These are phyloP conservation scores for Agapornis roseicollis DNA, from an alignment of 2,113 vertebrate species.

Conservation along the genomic window DNA sequence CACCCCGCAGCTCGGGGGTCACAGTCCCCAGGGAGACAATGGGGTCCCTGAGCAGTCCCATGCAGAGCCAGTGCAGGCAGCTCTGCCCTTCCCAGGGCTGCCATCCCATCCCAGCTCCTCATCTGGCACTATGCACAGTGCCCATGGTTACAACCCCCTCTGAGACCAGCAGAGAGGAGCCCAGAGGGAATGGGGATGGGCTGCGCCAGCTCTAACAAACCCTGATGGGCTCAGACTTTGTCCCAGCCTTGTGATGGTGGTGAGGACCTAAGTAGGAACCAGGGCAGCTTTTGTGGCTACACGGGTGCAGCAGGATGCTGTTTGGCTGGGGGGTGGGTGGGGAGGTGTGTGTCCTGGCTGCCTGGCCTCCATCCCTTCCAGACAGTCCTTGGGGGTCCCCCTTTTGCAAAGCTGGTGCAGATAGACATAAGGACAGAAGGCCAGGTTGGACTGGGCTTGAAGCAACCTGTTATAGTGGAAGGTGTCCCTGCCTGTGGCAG, in stretches of 20 bases:
- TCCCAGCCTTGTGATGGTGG: accelerated
- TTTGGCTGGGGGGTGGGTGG: neutral
- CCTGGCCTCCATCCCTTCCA: neutral
- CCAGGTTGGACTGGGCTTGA: neutral
- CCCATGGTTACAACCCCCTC: neutral
- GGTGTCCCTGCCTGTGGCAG: neutral
- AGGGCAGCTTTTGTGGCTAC: neutral
- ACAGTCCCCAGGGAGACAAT: accelerated
- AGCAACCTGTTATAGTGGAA: neutral
- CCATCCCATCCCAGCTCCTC: neutral
- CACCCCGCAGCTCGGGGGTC: neutral
- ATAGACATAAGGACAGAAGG: neutral
- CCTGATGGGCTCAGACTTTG: neutral
- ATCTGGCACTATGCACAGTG: accelerated
- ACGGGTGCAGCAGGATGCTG: neutral
- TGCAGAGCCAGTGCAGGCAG: neutral
- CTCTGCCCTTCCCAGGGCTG: neutral
- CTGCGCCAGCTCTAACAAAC: accelerated
- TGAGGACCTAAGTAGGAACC: neutral
- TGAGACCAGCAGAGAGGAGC: neutral
- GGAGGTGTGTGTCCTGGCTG: neutral
- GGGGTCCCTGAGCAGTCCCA: neutral
- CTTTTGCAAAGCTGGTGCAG: neutral
- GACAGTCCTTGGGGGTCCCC: accelerated
- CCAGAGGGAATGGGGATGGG: neutral